Base-by-base conservation (phyloP, 2,888 invertebrate genomes). In the Papilio protenor region DNA sequence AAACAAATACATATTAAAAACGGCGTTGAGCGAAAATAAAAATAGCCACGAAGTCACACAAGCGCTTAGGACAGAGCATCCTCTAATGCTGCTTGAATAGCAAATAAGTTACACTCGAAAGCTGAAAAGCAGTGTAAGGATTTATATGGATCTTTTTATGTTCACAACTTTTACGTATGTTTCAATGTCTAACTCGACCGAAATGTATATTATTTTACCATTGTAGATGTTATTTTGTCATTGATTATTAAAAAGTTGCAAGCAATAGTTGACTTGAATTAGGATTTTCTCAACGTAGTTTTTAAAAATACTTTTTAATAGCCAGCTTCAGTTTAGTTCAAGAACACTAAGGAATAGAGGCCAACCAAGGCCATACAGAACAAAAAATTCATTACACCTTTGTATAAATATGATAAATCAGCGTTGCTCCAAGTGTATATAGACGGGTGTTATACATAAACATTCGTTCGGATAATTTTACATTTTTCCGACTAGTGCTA, bases 1-100 rank as follows among this genome's bases (percentile, higher is more conserved):
- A 8, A n/a, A 12, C 2, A 21, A 5, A 3, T 0, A 45, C 18
- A 40, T 66, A 18, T 23, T 12, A 21, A 45, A n/a, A 69, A 21
- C n/a, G 6, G 18, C 10, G 18, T n/a, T 21, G 81, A 83, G 80
- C 80, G 71, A 76, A 75, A 64, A 74, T 77, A 80, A 80, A 78
- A 49, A 79, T 79, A 55, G 64, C 79, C 80, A 73, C 69, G 18
- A 45, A 47, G 49, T 52, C 33, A 77, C 73, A 79, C 52, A 74
- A 69, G 59, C 73, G 47, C 33, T 59, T 33, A 71, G 47, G 59
- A 40, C 66, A 73, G 57, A 52, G 47, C 72, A 49, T 16, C 14
- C 81, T 77, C 80, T 78, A 78, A 80, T 77, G 77, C 75, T 75
- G 59, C 71, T 77, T 75, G 83, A 85, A 85, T 83, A 82, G 82